phyloP scores from a whole-genome alignment of 2,113 vertebrate species.

The Ammodytes marinus region DNA sequence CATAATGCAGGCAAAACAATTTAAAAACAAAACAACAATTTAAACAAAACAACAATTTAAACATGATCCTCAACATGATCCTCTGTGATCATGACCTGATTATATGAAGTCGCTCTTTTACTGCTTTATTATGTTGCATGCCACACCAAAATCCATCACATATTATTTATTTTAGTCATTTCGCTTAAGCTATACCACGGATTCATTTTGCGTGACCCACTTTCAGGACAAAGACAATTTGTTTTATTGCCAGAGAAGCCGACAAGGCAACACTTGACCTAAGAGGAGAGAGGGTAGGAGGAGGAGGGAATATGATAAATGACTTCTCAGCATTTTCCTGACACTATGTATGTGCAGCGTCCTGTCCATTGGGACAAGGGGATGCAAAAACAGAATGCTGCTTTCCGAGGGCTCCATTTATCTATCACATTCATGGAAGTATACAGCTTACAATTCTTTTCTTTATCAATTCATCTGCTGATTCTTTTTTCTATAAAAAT shows the following conservation, averaged over 20 bases:
- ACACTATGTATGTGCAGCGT: background rate
- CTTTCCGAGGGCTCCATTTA: background rate
- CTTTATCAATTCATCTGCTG: background rate
- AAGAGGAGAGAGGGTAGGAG: background rate
- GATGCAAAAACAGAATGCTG: background rate
- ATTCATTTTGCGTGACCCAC: constrained; percentile 25
- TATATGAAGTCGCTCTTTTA: constrained; percentile 3
- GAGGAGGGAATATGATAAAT: constrained; percentile 1
- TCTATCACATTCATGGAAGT: background rate
- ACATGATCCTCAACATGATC: too few relatives aligned
- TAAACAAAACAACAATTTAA: too few relatives aligned
- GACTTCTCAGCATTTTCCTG: background rate
- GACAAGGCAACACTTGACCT: constrained; percentile 18
- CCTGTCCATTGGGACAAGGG: constrained; percentile 31
- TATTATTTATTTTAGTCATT: background rate
- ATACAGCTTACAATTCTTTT: background rate
- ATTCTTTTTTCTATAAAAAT: background rate
- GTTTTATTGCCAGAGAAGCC: background rate
- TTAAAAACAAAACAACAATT: too few relatives aligned
- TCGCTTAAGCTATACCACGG: background rate
- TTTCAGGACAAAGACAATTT: constrained; percentile 9
- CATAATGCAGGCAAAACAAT: too few relatives aligned
- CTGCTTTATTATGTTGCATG: background rate
- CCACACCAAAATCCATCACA: background rate
- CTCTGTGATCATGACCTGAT: constrained; percentile 42